phyloP scores from a whole-genome alignment of 2,888 invertebrate species.

The Leuctra nigra region DNA sequence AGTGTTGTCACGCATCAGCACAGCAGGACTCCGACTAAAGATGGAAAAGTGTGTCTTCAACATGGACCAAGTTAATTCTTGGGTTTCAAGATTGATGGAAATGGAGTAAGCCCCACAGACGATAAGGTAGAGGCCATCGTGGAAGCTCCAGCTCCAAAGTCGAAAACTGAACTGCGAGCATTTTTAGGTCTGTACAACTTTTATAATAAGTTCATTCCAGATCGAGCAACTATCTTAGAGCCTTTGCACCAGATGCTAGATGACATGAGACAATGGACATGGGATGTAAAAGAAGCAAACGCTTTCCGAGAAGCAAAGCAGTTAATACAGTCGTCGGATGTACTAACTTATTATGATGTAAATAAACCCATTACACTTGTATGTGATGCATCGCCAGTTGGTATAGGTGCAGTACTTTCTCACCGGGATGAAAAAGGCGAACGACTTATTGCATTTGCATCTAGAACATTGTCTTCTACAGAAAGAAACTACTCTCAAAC shows the following conservation, averaged over 20 bases:
- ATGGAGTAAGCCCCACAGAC: conserved; percentile 26
- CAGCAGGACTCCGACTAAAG: conserved; percentile 20
- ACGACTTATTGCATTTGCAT: conserved; percentile 34
- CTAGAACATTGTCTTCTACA: conserved; percentile 32
- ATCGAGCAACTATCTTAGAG: conserved; percentile 29
- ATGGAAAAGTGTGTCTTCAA: conserved; percentile 29
- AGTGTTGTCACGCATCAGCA: conserved; percentile 10
- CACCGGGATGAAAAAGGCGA: conserved; percentile 29
- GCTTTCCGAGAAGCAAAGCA: conserved; percentile 32
- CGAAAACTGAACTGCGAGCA: conserved; percentile 27
- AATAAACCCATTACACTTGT: conserved; percentile 24
- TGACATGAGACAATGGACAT: conserved; percentile 30
- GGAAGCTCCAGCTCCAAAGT: conserved; percentile 21
- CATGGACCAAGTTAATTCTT: conserved; percentile 21
- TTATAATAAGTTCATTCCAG: conserved; percentile 32
- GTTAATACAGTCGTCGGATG: conserved; percentile 23
- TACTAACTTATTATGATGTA: conserved; percentile 25
- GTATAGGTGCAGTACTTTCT: conserved; percentile 33
- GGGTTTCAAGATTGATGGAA: conserved; percentile 24
- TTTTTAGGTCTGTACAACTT: conserved; percentile 33
- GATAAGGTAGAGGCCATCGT: conserved; percentile 26
- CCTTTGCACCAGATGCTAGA: conserved; percentile 32
- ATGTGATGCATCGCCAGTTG: conserved; percentile 31
- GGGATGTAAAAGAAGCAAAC: conserved; percentile 30
- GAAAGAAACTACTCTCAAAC: conserved; percentile 33